phyloP scores from a whole-genome alignment of 2,797 vertebrate genomes.

The Hyperoplus lanceolatus region DNA sequence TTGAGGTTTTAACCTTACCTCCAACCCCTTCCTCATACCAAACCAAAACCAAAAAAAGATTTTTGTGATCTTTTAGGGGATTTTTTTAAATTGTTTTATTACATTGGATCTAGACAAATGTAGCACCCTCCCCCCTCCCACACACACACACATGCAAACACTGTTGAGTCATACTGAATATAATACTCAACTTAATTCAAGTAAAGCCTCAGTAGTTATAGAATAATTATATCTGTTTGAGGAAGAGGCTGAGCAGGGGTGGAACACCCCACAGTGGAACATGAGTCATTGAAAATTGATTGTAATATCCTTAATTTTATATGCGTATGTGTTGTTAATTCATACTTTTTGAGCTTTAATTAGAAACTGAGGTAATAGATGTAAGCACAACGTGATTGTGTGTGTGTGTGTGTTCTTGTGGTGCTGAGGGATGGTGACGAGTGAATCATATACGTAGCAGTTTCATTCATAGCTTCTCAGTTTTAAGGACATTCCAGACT shows the following conservation, averaged over 20 bases:
- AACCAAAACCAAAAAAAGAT: slow-evolving; percentile 62
- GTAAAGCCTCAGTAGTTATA: slow-evolving; percentile 39
- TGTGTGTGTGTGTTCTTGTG: slow-evolving; percentile 5
- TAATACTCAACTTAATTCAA: slow-evolving; percentile 44
- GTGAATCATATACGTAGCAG: slow-evolving; percentile 38
- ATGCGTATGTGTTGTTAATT: background rate
- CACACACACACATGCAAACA: slow-evolving; percentile 18
- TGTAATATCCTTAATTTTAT: background rate
- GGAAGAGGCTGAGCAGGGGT: slow-evolving; percentile 15
- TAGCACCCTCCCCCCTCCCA: slow-evolving; percentile 22
- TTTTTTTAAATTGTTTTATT: slow-evolving; percentile 10
- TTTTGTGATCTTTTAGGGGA: slow-evolving; percentile 47
- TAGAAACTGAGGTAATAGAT: slow-evolving; percentile 1
- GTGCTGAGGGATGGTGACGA: background rate
- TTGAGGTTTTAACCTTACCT: slow-evolving; percentile 28
- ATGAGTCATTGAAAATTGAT: slow-evolving; percentile 40
- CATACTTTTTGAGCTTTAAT: slow-evolving; percentile 6
- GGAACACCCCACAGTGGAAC: slow-evolving; percentile 20
- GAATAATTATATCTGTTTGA: slow-evolving; percentile 42
- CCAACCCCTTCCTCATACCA: slow-evolving; percentile 32
- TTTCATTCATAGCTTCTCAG: slow-evolving; percentile 53
- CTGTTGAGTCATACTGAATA: slow-evolving; percentile 57
- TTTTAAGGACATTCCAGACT: slow-evolving; percentile 58
- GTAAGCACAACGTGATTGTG: background rate
- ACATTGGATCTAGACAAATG: slow-evolving; percentile 41